Conservation (phyloP, 2,797 vertebrate species). For the Neosilurus hyrtlii region DNA sequence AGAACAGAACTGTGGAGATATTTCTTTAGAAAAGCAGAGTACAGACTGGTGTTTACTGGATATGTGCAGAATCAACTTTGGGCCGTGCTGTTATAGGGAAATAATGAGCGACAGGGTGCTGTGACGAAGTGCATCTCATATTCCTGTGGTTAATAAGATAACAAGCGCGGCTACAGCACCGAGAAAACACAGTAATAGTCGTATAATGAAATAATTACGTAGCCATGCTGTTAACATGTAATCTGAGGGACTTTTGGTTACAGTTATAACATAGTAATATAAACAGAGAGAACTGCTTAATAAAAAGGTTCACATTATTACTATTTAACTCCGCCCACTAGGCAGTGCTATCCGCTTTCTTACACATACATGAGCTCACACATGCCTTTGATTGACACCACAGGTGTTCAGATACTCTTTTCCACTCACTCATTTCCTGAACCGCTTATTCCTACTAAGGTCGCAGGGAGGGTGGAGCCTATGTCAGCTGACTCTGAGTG, state of each 20-base stretch:
- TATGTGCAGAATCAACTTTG: neutral
- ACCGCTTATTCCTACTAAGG: too few species aligned
- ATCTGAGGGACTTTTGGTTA: neutral
- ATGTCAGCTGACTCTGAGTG: too few species aligned
- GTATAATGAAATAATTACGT: too few species aligned
- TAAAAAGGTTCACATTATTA: neutral
- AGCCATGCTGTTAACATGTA: neutral
- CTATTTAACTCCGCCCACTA: neutral
- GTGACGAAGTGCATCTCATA: too few species aligned
- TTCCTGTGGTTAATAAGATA: too few species aligned
- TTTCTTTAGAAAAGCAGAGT: neutral
- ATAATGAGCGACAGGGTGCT: neutral
- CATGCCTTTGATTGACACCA: neutral
- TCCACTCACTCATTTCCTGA: too few species aligned
- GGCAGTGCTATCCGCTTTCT: neutral
- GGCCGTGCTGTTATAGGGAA: neutral
- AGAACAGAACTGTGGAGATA: too few species aligned
- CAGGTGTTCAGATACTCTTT: too few species aligned
- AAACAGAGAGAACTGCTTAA: neutral
- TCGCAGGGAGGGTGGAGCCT: too few species aligned
- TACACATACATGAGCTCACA: neutral
- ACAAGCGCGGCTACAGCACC: too few species aligned
- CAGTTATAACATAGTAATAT: neutral
- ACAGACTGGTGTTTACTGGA: too few species aligned
- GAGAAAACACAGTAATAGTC: too few species aligned